Conservation (phyloP, 2,113 vertebrate genomes). For the Picathartes gymnocephalus region DNA sequence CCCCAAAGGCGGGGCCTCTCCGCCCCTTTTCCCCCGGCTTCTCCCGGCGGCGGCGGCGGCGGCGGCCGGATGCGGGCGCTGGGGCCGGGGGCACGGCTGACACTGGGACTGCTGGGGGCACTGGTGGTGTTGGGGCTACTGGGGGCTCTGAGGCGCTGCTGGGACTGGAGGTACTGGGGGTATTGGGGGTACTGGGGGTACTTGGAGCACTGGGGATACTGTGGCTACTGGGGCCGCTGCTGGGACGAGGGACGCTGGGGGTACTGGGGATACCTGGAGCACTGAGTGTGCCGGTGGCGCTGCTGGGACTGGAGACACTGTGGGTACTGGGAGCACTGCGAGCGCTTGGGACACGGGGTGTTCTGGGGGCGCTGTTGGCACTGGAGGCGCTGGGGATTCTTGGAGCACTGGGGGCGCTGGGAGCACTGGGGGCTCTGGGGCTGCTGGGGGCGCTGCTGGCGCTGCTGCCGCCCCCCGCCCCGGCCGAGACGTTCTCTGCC, state of each 20-base stretch:
- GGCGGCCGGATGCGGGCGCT: not conserved
- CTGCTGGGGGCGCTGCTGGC: not conserved
- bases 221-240: not conserved
- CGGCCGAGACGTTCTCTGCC: not conserved
- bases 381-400: not conserved
- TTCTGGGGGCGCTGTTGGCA: no score
- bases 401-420: not conserved
- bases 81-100: not conserved
- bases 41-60: not conserved
- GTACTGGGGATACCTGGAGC: accelerated
- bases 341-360: not conserved
- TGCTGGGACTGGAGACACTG: not conserved
- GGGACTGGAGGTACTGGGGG: not conserved
- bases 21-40: not conserved
- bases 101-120: not conserved
- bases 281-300: not conserved
- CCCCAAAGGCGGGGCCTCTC: not conserved
- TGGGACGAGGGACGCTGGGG: not conserved
- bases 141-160: no score
- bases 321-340: accelerated
- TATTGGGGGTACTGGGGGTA: not conserved
- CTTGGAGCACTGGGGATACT: not conserved
- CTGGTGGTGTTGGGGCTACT: no score
- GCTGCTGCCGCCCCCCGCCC: not conserved
- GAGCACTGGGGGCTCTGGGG: not conserved